A percentile compares a stretch with the other conserved stretches of the same genome.
Evolutionary conservation across 1,140 invertebrate genomes (phyloP).

Genomic region (Zaprionus gabonicus): DNA sequence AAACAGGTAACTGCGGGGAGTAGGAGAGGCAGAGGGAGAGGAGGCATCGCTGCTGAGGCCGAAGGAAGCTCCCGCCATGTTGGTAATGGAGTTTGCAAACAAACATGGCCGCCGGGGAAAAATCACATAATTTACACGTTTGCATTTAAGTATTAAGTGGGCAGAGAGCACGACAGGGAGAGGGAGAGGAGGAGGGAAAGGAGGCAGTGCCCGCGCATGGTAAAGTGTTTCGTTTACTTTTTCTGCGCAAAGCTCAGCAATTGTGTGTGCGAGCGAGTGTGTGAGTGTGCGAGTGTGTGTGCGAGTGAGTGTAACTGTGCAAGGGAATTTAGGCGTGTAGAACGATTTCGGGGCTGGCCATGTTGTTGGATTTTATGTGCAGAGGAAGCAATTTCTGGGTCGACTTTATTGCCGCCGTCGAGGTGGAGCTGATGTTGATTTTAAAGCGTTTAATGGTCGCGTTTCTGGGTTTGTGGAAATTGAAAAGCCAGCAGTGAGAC

Average conservation of each 20-base stretch:
- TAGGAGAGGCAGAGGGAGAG: not conserved
- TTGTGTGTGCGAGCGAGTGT: conserved; percentile 39
- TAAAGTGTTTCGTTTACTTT: conserved; percentile 81
- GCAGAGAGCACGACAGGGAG: conserved; percentile 21
- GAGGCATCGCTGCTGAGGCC: not conserved
- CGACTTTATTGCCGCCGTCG: conserved; percentile 74
- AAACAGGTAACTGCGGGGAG: conserved; percentile 59
- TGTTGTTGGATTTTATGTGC: conserved; percentile 72
- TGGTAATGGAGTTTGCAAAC: conserved; percentile 82
- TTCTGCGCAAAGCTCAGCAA: conserved; percentile 65
- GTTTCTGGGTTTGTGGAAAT: conserved; percentile 53
- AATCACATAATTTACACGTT: conserved; percentile 83
- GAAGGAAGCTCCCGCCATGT: conserved; percentile 71
- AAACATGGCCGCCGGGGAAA: conserved; percentile 82
- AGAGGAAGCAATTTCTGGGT: conserved; percentile 79
- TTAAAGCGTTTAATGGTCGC: conserved; percentile 79
- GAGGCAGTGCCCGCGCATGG: conserved; percentile 10
- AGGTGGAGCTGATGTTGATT: conserved; percentile 70
- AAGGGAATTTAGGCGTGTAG: conserved; percentile 67
- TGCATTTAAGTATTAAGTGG: conserved; percentile 83
- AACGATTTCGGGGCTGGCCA: conserved; percentile 44
- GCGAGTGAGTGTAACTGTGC: conserved; percentile 40
- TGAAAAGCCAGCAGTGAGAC: conserved; percentile 54
- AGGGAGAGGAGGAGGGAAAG: not conserved
- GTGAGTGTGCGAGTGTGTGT: conserved; percentile 30